phyloP scores from a whole-genome alignment of 2,888 invertebrate species.

The Kryphioiulus occultus region DNA sequence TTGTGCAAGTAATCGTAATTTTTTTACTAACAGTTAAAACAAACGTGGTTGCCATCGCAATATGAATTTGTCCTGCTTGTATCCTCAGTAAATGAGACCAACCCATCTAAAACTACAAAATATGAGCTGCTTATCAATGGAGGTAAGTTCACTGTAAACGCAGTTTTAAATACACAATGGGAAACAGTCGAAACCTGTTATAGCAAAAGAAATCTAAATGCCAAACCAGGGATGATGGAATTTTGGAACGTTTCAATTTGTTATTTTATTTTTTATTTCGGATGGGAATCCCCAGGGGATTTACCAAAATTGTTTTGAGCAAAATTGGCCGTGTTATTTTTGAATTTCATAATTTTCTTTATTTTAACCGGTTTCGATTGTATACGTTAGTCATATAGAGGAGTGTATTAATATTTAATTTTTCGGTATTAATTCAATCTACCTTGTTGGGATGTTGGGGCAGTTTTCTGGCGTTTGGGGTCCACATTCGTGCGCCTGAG shows the following conservation, averaged over 20 bases:
- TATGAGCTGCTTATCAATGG: conserved; percentile 35
- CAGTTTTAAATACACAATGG: neutral
- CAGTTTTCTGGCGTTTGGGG: conserved; percentile 50
- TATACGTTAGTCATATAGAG: neutral
- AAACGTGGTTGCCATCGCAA: conserved; percentile 49
- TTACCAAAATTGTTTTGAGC: too few species aligned
- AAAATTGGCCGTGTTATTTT: neutral
- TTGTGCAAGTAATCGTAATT: conserved; percentile 41
- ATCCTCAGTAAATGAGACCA: conserved; percentile 40
- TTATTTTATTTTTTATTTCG: neutral
- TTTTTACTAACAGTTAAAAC: conserved; percentile 50
- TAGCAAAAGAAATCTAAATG: neutral
- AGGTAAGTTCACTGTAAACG: neutral
- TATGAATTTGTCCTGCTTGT: conserved; percentile 50
- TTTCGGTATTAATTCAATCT: neutral
- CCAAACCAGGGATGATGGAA: too few species aligned
- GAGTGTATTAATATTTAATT: neutral
- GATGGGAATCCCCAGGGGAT: neutral
- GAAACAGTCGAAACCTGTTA: neutral
- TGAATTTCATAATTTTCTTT: neutral
- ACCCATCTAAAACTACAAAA: conserved; percentile 45
- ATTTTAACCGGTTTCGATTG: neutral
- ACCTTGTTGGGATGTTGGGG: conserved; percentile 50
- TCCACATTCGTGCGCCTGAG: conserved; percentile 48
- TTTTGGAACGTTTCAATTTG: neutral